These are phyloP conservation scores for Sarcophaga rosellei DNA, from an alignment of 2,888 invertebrate species.

Conservation along the genomic window DNA sequence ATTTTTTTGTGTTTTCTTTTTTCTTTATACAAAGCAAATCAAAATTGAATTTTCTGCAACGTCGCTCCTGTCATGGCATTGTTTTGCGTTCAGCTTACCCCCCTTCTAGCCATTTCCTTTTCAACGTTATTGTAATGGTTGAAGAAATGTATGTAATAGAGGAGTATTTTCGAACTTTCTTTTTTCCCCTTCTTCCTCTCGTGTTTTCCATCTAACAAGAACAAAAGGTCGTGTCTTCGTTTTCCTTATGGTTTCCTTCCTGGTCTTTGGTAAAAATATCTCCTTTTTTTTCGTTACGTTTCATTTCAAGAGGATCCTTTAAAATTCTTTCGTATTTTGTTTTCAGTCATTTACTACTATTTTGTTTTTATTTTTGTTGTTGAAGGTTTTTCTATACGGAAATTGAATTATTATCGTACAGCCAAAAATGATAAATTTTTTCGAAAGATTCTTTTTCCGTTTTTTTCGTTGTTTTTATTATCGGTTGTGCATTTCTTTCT, in stretches of 20 bases:
- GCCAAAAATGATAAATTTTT: conserved; percentile 65
- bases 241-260: conserved; percentile 58
- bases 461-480: conserved; percentile 30
- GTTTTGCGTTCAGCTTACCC: conserved; percentile 52
- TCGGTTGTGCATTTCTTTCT: conserved; percentile 44
- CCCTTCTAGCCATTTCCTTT: conserved; percentile 1
- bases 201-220: conserved; percentile 33
- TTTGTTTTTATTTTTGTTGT: conserved; percentile 34
- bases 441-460: conserved; percentile 7
- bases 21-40: conserved; percentile 54
- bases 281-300: neutral
- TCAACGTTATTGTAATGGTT: neutral
- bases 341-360: conserved; percentile 19
- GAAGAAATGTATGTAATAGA: neutral
- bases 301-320: neutral
- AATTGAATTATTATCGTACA: conserved; percentile 67
- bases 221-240: conserved; percentile 43
- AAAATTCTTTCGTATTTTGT: conserved; percentile 25
- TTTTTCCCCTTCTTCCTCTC: neutral
- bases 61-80: conserved; percentile 64
- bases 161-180: conserved; percentile 2
- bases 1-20: conserved; percentile 5
- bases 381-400: conserved; percentile 57
- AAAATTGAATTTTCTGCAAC: conserved; percentile 69
- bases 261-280: conserved; percentile 34